phyloP scores from a whole-genome alignment of 1,140 invertebrate species.

The Gryllus bimaculatus region DNA sequence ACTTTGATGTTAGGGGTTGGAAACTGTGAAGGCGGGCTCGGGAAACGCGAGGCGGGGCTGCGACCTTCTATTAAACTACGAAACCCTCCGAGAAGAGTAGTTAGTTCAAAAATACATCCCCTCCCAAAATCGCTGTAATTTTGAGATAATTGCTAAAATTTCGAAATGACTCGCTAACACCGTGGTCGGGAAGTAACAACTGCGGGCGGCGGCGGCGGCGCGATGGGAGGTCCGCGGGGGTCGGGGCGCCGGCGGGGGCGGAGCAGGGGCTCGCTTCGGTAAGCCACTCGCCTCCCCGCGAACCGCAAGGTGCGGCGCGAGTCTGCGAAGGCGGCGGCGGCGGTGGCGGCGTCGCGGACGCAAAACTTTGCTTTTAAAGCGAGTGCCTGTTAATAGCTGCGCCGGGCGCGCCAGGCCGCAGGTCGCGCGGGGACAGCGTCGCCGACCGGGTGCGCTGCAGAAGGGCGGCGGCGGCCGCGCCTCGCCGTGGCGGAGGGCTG shows the following conservation, averaged over 20 bases:
- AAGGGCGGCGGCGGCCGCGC: too few relatives aligned
- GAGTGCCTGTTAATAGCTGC: constrained; percentile 10
- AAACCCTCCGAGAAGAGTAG: not conserved
- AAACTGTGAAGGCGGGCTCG: not conserved
- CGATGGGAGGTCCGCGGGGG: not conserved
- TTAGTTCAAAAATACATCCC: not conserved
- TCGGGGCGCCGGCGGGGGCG: too few relatives aligned
- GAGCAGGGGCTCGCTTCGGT: too few relatives aligned
- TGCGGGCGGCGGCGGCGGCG: not conserved
- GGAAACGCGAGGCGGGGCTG: not conserved
- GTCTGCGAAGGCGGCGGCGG: not conserved
- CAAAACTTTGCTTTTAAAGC: constrained; percentile 16
- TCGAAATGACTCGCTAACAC: not conserved
- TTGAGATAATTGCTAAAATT: constrained; percentile 1
- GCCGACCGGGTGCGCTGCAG: too few relatives aligned
- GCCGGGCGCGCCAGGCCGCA: too few relatives aligned
- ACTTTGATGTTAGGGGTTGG: not conserved
- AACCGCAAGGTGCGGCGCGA: too few relatives aligned
- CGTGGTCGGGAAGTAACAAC: not conserved
- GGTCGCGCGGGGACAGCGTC: too few relatives aligned
- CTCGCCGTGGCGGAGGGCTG: too few relatives aligned
- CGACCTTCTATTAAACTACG: not conserved
- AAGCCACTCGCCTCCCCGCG: too few relatives aligned
- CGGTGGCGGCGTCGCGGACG: too few relatives aligned
- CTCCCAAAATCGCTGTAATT: constrained; percentile 1